Percentiles rank a stretch among this genome's conserved stretches.
Conservation (phyloP, 2,888 invertebrate species). For the Ernsta delagoae region DNA sequence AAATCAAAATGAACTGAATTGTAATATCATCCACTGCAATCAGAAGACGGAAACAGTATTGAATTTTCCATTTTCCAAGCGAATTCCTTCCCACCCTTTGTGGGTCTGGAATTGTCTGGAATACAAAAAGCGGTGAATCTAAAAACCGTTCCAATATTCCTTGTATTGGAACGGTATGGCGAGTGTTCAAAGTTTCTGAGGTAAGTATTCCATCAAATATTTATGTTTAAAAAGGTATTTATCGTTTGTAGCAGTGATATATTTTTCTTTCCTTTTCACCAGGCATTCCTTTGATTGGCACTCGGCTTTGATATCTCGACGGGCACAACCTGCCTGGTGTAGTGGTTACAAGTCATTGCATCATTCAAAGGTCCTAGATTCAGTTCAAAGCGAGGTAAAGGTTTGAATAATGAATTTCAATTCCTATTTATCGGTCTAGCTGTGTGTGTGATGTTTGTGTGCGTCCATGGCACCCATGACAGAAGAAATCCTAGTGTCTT, state of each 20-base stretch:
- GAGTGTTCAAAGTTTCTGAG: constrained; percentile 8
- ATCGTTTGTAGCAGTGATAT: background rate
- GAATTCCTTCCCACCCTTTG: constrained; percentile 32
- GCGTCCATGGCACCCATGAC: too few species aligned
- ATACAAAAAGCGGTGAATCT: constrained; percentile 36
- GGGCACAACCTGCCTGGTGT: too few species aligned
- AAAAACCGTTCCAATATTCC: constrained; percentile 23
- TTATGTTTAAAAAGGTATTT: background rate
- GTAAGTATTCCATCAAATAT: background rate
- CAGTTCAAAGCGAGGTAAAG: too few species aligned
- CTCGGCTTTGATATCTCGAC: too few species aligned
- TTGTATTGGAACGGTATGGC: constrained; percentile 24
- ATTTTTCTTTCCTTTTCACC: too few species aligned
- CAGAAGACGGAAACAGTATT: constrained; percentile 28
- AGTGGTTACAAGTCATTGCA: too few species aligned
- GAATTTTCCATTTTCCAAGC: constrained; percentile 37
- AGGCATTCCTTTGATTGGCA: too few species aligned
- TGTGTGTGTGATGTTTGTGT: too few species aligned
- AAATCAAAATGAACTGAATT: constrained; percentile 36
- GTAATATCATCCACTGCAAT: constrained; percentile 34
- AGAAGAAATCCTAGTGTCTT: too few species aligned
- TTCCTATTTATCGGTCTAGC: too few species aligned
- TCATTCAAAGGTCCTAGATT: too few species aligned
- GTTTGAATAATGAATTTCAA: too few species aligned
- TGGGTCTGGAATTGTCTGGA: constrained; percentile 26